Base-by-base conservation (phyloP, 2,888 invertebrate species). In the Dilophus febrilis region DNA sequence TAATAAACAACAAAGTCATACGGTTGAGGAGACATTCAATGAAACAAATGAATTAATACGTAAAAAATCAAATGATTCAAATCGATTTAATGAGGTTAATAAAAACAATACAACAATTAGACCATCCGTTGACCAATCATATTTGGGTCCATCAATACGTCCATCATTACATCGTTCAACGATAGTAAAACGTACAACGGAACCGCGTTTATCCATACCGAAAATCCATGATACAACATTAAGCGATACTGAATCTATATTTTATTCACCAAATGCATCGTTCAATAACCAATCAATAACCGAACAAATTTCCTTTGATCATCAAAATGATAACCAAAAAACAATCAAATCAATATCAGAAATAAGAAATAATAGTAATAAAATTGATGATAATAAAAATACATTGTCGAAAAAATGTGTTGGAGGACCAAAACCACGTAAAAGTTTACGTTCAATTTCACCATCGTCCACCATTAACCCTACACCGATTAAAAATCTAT, bases 201-300 rank as follows among this genome's bases (percentile, higher is more conserved):
- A 12, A 22, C 28, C 17, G 13, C 12, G 35, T 16, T 10, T 35
- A 16, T 29, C 37, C 16, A 30, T 40, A 17, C 40, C 18, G n/a
- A 35, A 19, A 11, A 14, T 6, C 2, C 22, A 38, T 33, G 26
- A 8, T 38, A 31, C 19, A 29, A n/a, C 18, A 2, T 11, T 17
- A 28, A 36, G 36, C 12, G 16, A 27, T 34, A 30, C 32, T 2
- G 18, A 14, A 14, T 38, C 35, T 32, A 35, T 38, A 42, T 42
- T 38, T 36, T 42, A 38, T 30, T 42, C 42, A 16, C 42, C 42
- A 5, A 31, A 42, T 12, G 35, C 11, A 27, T 37, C 36, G 4
- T n/a, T n/a, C n/a, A n/a, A n/a, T n/a, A n/a, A n/a, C n/a, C n/a
- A n/a, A n/a, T n/a, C n/a, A n/a, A n/a, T n/a, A n/a, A n/a, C n/a